A percentile compares a stretch with the other conserved stretches of the same genome.
Evolutionary conservation across 2,888 invertebrate species (phyloP).

Genomic region (Troides oblongomaculatus): DNA sequence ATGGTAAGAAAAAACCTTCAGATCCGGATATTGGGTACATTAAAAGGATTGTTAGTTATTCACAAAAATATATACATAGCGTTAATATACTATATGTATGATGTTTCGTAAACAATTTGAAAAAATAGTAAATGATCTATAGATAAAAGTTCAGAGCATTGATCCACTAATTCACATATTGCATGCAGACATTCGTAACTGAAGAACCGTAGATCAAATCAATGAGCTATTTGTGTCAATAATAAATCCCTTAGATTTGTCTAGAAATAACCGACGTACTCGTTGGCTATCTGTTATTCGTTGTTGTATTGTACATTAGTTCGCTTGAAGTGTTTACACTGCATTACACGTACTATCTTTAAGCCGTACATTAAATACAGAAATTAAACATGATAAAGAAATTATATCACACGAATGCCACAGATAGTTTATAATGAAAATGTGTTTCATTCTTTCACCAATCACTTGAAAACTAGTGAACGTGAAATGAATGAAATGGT

Average conservation of each 20-base stretch:
- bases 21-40: too few species aligned
- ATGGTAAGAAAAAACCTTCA: too few species aligned
- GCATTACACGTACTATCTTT: background rate
- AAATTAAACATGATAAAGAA: too few species aligned
- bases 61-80: too few species aligned
- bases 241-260: conserved; percentile 24
- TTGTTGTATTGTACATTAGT: conserved; percentile 19
- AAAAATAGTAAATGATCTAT: background rate
- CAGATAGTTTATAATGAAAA: too few species aligned
- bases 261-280: conserved; percentile 17
- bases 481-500: too few species aligned
- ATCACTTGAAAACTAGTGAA: too few species aligned
- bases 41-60: too few species aligned
- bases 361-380: background rate
- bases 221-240: conserved; percentile 31
- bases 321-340: background rate
- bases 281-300: conserved; percentile 2
- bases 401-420: too few species aligned
- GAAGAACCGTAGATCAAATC: conserved; percentile 27
- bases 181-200: background rate
- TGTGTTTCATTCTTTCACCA: too few species aligned
- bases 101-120: background rate
- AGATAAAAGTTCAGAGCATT: background rate
- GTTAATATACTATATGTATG: background rate
- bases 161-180: conserved; percentile 15